Base-by-base conservation (phyloP, 2,888 invertebrate species). In the Slavum lentiscoides region DNA sequence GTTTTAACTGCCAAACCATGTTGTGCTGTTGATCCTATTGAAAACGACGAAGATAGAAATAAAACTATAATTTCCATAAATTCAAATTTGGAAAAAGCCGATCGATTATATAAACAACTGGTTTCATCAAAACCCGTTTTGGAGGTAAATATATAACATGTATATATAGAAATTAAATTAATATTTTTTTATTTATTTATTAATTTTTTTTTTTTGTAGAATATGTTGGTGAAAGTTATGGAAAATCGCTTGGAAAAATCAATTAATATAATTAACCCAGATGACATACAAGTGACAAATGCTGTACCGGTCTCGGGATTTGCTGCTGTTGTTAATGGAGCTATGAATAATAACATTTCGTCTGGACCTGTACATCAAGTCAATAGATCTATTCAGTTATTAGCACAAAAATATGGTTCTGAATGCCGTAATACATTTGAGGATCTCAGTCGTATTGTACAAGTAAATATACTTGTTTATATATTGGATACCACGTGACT, bases 11-110 rank as follows among this genome's bases (percentile, higher is more conserved):
- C 95, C 8, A 91, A 95, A 37, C 94, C 96, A 0, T 97, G 96
- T 85, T 98, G 96, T 87, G 97, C 97, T 30, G 97, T 98, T 0
- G 98, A 98, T 88, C 96, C 96, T 17, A 97, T 98, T 37, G 97
- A 98, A 87, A 96, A 93, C 84, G 98, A 98, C 85, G 97, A 98
- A 84, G 98, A 98, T 87, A 90, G 98, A 5, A 95, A 96, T 86
- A 97, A 97, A 88, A 96, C 97, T 83, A 94, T 97, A 39, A 92
- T 93, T 59, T 93, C 93, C 61, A 97, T 98, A 84, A 96, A 97
- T 85, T 91, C 92, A 0, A 88, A 97, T 83, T 87, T 98, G 74
- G 97, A 98, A 85, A 96, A 97, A 85, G 98, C 98, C 0, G 98
- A 98, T 87, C 89, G 95, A 37, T 94, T 96, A 21, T 97, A 98